A percentile compares a stretch with the other conserved stretches of the same genome.
These are phyloP conservation scores for Steinernema feltiae DNA, from an alignment of 1,140 invertebrate genomes.

Conservation along the genomic window DNA sequence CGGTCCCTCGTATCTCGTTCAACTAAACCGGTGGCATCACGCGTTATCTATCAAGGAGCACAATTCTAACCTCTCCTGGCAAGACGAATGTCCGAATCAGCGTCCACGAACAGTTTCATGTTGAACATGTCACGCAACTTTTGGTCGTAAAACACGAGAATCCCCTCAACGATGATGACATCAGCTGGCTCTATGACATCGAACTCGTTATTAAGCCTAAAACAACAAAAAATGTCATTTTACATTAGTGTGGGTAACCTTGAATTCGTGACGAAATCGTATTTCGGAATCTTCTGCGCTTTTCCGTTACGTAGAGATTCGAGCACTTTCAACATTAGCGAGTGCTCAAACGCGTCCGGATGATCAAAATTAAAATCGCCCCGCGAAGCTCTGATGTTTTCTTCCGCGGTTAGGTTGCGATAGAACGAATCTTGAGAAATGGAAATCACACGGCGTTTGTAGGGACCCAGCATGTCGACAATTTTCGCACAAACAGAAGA, in stretches of 20 bases:
- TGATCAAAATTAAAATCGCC: constrained; percentile 97
- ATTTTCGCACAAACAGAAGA: constrained; percentile 92
- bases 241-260: no score
- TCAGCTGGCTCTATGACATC: constrained; percentile 80
- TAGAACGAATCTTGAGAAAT: constrained; percentile 96
- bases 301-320: constrained; percentile 74
- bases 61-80: constrained; percentile 73
- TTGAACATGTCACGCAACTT: constrained; percentile 89
- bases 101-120: constrained; percentile 98
- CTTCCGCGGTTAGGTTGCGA: constrained; percentile 72
- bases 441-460: constrained; percentile 67
- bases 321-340: constrained; percentile 73
- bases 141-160: constrained; percentile 90
- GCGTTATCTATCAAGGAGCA: neutral
- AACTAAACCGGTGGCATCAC: constrained; percentile 28
- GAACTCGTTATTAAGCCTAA: neutral
- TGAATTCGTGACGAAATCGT: constrained; percentile 79
- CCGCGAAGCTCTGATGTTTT: constrained; percentile 75
- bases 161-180: constrained; percentile 94
- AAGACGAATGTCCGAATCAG: constrained; percentile 93
- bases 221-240: no score
- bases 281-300: constrained; percentile 77
- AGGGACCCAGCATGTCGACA: constrained; percentile 73
- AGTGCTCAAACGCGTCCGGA: constrained; percentile 80
- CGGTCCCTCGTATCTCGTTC: constrained; percentile 66